Evolutionary conservation across 2,113 vertebrate genomes (phyloP).

Genomic region (Saccopteryx leptura): DNA sequence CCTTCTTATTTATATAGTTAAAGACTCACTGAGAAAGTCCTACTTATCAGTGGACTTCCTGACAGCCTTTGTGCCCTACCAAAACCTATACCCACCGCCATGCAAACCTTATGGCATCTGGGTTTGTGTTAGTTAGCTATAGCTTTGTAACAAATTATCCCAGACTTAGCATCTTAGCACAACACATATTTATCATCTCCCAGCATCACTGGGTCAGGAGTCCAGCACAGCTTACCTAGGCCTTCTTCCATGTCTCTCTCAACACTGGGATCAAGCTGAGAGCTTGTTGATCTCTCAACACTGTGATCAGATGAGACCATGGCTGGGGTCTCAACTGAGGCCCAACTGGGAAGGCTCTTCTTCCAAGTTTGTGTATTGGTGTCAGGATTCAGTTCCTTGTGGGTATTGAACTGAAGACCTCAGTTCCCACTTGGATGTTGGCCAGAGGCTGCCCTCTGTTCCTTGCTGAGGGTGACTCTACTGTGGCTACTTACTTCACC

Average conservation of each 20-base stretch:
- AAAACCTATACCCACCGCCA: fast-evolving
- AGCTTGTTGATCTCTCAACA: no score
- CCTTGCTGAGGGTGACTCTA: background rate
- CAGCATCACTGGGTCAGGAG: background rate
- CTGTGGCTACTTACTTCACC: background rate
- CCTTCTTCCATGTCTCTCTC: background rate
- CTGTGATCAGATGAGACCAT: background rate
- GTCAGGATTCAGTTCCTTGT: background rate
- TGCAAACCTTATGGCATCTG: background rate
- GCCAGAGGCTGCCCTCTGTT: background rate
- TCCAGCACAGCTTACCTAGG: background rate
- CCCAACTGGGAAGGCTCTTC: background rate
- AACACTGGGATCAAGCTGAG: background rate
- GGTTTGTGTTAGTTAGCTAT: no score
- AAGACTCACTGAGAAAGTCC: background rate
- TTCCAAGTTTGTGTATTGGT: no score
- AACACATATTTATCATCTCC: background rate
- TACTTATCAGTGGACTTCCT: background rate
- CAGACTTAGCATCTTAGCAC: no score
- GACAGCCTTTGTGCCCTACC: no score
- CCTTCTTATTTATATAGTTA: background rate
- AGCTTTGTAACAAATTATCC: background rate
- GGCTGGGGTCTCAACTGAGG: background rate
- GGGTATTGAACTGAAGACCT: background rate
- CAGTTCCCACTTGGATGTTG: no score